phyloP scores from a whole-genome alignment of 2,888 invertebrate genomes.

The Neria commutata region DNA sequence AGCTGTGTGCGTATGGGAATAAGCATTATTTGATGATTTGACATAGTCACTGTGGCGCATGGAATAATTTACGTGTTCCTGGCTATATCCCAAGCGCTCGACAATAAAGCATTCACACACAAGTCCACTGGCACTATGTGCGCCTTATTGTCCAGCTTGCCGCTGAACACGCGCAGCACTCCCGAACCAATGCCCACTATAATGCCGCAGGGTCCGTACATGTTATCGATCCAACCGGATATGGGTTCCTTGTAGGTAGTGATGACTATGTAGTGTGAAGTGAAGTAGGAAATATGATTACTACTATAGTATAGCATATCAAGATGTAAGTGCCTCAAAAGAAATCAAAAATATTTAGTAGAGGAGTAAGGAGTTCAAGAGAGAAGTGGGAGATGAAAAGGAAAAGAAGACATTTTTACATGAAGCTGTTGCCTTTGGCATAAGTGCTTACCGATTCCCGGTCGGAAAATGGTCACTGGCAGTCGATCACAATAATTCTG shows the following conservation, averaged over 20 bases:
- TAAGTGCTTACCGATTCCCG: constrained; percentile 67
- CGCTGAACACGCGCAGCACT: constrained; percentile 64
- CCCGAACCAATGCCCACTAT: constrained; percentile 68
- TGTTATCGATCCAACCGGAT: constrained; percentile 75
- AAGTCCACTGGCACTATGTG: constrained; percentile 64
- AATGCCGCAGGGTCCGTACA: constrained; percentile 68
- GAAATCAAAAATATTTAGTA: too few species aligned
- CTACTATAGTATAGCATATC: too few species aligned
- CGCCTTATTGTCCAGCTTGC: constrained; percentile 58
- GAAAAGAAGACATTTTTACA: not conserved
- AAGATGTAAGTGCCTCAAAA: too few species aligned
- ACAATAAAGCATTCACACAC: constrained; percentile 63
- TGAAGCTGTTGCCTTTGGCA: not conserved
- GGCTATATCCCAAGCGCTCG: constrained; percentile 64
- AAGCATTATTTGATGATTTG: not conserved
- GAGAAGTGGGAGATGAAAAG: too few species aligned
- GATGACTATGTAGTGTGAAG: constrained; percentile 54
- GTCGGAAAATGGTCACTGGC: constrained; percentile 72
- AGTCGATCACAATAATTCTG: constrained; percentile 66
- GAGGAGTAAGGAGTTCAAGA: too few species aligned
- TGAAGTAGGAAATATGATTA: not conserved
- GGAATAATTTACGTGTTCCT: constrained; percentile 52
- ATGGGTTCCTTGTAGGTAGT: constrained; percentile 65
- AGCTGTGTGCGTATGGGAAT: constrained; percentile 34
- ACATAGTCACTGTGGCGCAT: not conserved